These are phyloP conservation scores for Protonibea diacanthus DNA, from an alignment of 2,797 vertebrate species.

Conservation along the genomic window DNA sequence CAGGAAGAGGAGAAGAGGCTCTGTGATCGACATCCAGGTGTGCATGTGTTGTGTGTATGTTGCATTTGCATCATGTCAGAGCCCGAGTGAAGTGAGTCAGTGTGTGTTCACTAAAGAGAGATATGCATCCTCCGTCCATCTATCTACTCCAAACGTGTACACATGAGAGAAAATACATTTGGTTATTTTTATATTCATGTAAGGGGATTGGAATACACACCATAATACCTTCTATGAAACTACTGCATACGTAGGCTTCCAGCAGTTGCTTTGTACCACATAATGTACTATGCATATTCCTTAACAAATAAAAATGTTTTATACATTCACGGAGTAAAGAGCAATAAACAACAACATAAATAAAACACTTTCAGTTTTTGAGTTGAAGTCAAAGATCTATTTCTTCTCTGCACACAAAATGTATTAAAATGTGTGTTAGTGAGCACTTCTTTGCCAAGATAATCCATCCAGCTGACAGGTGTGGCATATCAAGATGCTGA, in stretches of 20 bases:
- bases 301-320: not conserved
- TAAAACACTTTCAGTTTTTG: too few relatives aligned
- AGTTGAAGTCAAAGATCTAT: too few relatives aligned
- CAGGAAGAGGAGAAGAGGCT: constrained; percentile 11
- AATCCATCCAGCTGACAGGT: too few relatives aligned
- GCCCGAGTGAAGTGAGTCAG: constrained; percentile 24
- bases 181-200: constrained; percentile 17
- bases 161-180: not conserved
- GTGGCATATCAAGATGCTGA: too few relatives aligned
- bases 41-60: not conserved
- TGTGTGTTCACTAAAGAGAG: constrained; percentile 34
- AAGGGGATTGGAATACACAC: not conserved
- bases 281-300: not conserved
- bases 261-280: not conserved
- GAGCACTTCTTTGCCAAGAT: too few relatives aligned
- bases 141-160: constrained; percentile 11
- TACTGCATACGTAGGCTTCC: not conserved
- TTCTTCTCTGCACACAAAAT: too few relatives aligned
- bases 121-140: constrained; percentile 15
- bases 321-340: too few relatives aligned
- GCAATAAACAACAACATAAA: too few relatives aligned
- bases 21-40: constrained; percentile 31
- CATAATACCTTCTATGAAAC: not conserved
- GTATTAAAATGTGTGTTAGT: too few relatives aligned
- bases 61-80: constrained; percentile 1